Evolutionary conservation across 2,888 invertebrate species (phyloP), one percentile per base, ranked within the genome.

Genomic region (Cremastinae sp.): DNA sequence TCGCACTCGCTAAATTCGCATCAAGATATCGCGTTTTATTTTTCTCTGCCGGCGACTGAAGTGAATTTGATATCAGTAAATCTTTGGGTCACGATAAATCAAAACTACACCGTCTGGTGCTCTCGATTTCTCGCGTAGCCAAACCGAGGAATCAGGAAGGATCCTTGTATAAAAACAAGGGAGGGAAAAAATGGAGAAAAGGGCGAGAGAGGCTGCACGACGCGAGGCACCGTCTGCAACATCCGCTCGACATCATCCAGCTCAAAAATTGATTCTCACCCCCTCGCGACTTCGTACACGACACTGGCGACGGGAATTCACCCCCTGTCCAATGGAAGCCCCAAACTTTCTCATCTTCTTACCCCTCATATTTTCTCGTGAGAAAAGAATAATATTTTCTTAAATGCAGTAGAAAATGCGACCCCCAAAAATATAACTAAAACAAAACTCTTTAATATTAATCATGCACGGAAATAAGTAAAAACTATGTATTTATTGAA

Each of bases 21-120:
- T 58, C 58, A 16, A 43, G 72, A 62, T 70, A 51, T 69, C 73
- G n/a, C n/a, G n/a, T n/a, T n/a, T n/a, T n/a, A n/a, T n/a, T n/a
- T n/a, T n/a, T n/a, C n/a, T n/a, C n/a, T n/a, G n/a, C n/a, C n/a
- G n/a, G n/a, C n/a, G n/a, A n/a, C n/a, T n/a, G n/a, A n/a, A 86
- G 86, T 78, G 86, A 86, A 87, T 88, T 88, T 88, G 87, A 88
- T 88, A 88, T 89, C 87, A 87, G 87, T 88, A 89, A 89, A 89
- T 88, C 87, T 87, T 85, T 83, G 86, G 85, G 83, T 85, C 84
- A 82, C 85, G 85, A 87, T 89, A 88, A 89, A 88, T 89, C 88
- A 89, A 88, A 88, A 88, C 86, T 84, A 86, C 86, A 87, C 87
- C 83, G 62, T 65, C 71, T 61, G 74, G 49, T 28, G 2, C 28